Evolutionary conservation across 2,797 vertebrate genomes (phyloP), one percentile per base, ranked within the genome.

Genomic region (Allobates femoralis): DNA sequence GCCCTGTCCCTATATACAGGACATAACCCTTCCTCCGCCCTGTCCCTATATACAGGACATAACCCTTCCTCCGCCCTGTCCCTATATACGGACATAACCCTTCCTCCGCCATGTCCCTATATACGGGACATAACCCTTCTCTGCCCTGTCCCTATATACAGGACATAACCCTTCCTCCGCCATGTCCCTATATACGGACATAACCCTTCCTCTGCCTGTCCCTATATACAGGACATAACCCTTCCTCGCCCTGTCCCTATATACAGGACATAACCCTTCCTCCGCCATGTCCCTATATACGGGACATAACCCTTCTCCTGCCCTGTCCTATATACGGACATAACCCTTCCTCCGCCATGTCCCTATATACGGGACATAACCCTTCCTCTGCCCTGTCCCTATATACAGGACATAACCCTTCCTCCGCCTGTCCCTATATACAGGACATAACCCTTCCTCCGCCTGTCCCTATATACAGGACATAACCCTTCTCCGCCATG

Each of bases 291-390:
- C 28, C 14, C 10, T 34, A 8, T 18, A 12, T 26, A 10, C 7
- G 6, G 5, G 7, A 46, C 41, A 7, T 58, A 58, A 23, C 56
- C 21, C 56, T 23, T 58, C 56, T 26, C 26, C 2, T 50, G 46
- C 26, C 28, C 1, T 28, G n/a, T 2, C 3, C 11, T 26, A n/a
- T 23, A 28, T 28, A 28, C 26, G 6, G 23, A 4, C 23, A 67
- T 84, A 84, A 67, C 71, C 83, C 46, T 62, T 77, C 19, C n/a
- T 15, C 74, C 67, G 32, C 50, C 46, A 41, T 21, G 67, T 3
- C 50, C 56, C 51, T 37, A 30, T 19, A 19, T 18, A 60, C 58
- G 3, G 15, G 3, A 10, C 66, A 7, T 74, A 75, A 26, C 73
- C 1, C 41, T 79, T 58, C 46, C 28, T 30, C 62, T 15, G 19